Evolutionary conservation across 2,113 vertebrate species (phyloP), one percentile per base, ranked within the genome.

Genomic region (Andinoacara biseriatus): DNA sequence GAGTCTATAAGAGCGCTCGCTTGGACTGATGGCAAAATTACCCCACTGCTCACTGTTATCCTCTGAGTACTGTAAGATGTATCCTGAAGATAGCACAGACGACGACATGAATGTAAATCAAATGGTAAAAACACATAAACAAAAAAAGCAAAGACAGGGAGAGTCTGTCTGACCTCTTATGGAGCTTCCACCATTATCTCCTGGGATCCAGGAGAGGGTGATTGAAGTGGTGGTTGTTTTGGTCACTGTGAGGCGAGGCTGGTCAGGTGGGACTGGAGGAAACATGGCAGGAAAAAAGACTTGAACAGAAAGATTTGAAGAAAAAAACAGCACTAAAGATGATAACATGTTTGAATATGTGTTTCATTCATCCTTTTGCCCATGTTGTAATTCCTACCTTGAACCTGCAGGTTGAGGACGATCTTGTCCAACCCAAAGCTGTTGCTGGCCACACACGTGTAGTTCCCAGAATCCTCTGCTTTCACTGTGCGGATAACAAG

Each of bases 21-120:
- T 99, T 17, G 98, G 98, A 91, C 98, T 99, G 91, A 99, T 99
- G 80, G 98, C 96, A 74, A 98, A 97, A 80, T 97, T 99, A 0
- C 97, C 98, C 98, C 98, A 99, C 86, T 98, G 97, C 87, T 99
- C 98, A 4, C 98, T 99, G 96, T 99, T 99, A 11, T 99, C 98
- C 93, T 99, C 98, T 0, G 98, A 99, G 86, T 99, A 99, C 90
- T 99, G 98, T 93, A 99, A 84, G 10, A 99, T 99, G 76, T 99
- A 99, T 17, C 98, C 98, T 99, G 84, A 0, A 31, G 35, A 52
- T 11, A 58, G 31, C 5, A 49, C 7, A 15, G 17, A 33, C 1
- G 31, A 20, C 15, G 6, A 40, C 8, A 26, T 5, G 3, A 52
- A 8, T 74, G 52, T 85, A 57, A 58, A 52, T n/a, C 5, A 20